Evolutionary conservation across 1,140 invertebrate genomes (phyloP).

Genomic region (Diuraphis noxia): DNA sequence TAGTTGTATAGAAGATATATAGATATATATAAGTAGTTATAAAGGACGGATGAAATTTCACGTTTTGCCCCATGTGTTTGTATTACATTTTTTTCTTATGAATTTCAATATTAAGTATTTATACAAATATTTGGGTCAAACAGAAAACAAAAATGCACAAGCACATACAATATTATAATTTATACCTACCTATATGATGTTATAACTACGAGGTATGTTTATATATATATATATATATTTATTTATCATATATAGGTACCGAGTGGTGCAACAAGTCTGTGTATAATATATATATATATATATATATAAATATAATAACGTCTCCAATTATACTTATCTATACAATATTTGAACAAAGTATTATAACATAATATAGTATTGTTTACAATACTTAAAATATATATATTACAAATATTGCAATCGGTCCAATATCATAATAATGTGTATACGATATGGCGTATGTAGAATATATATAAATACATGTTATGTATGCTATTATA

Average conservation of each 20-base stretch:
- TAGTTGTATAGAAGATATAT: too few relatives aligned
- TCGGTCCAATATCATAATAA: not conserved
- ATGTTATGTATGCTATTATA: not conserved
- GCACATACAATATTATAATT: not conserved
- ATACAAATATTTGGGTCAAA: constrained; percentile 27
- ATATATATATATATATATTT: not conserved
- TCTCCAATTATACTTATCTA: constrained; percentile 17
- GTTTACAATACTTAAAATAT: not conserved
- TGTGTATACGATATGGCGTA: not conserved
- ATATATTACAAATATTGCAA: not conserved
- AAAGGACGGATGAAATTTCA: not conserved
- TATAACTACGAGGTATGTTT: not conserved
- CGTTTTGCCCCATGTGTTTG: not conserved
- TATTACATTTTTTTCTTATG: not conserved
- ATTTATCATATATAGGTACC: not conserved
- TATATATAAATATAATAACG: not conserved
- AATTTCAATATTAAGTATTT: not conserved
- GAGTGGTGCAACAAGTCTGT: not conserved
- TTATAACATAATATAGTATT: not conserved
- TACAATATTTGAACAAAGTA: not conserved
- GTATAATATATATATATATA: not conserved
- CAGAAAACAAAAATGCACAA: not conserved
- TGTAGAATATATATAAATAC: not conserved
- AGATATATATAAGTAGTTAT: not conserved
- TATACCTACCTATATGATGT: too few relatives aligned